phyloP scores from a whole-genome alignment of 2,888 invertebrate genomes.

The Craniophora ligustri region DNA sequence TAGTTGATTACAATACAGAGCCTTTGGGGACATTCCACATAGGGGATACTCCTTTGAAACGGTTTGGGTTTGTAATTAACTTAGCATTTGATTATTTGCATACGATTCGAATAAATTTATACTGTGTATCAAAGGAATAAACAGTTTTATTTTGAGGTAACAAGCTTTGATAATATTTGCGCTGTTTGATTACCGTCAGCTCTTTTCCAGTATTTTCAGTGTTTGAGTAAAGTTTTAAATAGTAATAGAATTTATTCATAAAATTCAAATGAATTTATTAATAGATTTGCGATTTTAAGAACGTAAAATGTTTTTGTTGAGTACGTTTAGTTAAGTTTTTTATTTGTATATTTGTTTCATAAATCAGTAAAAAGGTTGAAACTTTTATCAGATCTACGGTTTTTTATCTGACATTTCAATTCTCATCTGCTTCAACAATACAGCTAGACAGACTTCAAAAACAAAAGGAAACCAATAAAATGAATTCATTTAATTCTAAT shows the following conservation, averaged over 20 bases:
- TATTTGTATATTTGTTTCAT: too few relatives aligned
- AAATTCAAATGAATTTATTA: too few relatives aligned
- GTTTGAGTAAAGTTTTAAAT: too few relatives aligned
- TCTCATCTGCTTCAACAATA: slow-evolving; percentile 8
- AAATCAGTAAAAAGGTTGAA: too few relatives aligned
- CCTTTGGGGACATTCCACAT: slow-evolving; percentile 57
- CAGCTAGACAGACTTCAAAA: slow-evolving; percentile 15
- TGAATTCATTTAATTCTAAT: slow-evolving; percentile 42
- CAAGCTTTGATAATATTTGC: not conserved
- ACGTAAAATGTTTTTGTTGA: too few relatives aligned
- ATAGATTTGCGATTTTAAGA: too few relatives aligned
- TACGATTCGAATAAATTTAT: slow-evolving; percentile 37
- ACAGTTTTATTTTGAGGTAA: slow-evolving; percentile 16
- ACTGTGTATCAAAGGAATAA: slow-evolving; percentile 29
- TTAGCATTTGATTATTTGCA: slow-evolving; percentile 57
- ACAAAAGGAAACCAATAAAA: slow-evolving; percentile 37
- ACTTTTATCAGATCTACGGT: too few relatives aligned
- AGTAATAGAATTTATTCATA: too few relatives aligned
- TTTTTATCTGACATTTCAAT: slow-evolving; percentile 8
- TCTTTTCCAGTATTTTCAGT: too few relatives aligned
- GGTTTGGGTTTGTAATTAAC: slow-evolving; percentile 59
- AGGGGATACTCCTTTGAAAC: slow-evolving; percentile 56
- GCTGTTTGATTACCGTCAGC: not conserved
- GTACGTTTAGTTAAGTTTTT: too few relatives aligned
- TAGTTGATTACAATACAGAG: slow-evolving; percentile 72